Conservation (phyloP, 1,140 invertebrate genomes). For the Brachionus koreanus region DNA sequence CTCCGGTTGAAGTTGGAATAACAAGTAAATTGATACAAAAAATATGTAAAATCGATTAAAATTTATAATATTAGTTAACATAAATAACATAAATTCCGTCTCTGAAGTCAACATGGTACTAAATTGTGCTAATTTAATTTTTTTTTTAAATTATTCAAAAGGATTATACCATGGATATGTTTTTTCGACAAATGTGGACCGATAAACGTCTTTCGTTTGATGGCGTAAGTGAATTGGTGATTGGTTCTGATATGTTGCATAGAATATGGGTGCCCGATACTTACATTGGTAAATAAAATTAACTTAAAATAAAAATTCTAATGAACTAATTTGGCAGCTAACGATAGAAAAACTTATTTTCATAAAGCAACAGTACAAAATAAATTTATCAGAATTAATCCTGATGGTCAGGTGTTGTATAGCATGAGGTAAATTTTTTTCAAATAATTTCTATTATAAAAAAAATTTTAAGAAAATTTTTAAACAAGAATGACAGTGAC, state of each 20-base stretch:
- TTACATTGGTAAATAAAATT: slow-evolving; percentile 47
- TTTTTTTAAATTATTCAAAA: slow-evolving; percentile 56
- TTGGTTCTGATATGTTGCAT: slow-evolving; percentile 87
- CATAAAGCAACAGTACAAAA: slow-evolving; percentile 87
- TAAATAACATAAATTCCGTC: slow-evolving; percentile 84
- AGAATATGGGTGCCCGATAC: slow-evolving; percentile 98
- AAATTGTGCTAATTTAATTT: background rate
- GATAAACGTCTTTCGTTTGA: slow-evolving; percentile 88
- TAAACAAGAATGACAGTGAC: slow-evolving; percentile 84
- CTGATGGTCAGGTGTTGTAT: slow-evolving; percentile 58
- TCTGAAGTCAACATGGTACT: slow-evolving; percentile 95
- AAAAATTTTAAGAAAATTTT: background rate
- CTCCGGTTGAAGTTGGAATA: slow-evolving; percentile 37
- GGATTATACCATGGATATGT: slow-evolving; percentile 98
- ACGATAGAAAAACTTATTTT: slow-evolving; percentile 96
- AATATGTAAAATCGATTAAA: background rate
- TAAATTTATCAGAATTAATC: slow-evolving; percentile 61
- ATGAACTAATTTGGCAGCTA: slow-evolving; percentile 72
- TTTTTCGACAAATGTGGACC: slow-evolving; percentile 96
- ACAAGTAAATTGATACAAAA: background rate
- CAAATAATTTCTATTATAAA: background rate
- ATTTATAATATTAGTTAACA: background rate
- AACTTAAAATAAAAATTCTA: background rate
- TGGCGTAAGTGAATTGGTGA: slow-evolving; percentile 60
- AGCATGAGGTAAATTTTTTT: slow-evolving; percentile 52